phyloP scores from a whole-genome alignment of 2,113 vertebrate species.

The Lota lota region DNA sequence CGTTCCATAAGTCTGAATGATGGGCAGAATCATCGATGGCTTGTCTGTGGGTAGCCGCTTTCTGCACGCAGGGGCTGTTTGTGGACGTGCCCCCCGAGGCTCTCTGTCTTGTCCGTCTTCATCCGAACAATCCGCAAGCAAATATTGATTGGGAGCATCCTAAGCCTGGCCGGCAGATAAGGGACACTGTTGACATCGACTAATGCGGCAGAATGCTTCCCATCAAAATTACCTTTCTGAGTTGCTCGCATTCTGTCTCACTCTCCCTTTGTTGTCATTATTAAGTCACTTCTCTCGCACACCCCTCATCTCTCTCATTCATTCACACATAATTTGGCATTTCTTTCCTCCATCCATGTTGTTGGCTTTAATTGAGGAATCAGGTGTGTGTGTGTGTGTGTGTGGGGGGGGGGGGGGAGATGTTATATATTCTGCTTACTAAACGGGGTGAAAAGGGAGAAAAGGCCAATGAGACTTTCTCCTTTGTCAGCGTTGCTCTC shows the following conservation, averaged over 20 bases:
- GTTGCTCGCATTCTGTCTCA: background rate
- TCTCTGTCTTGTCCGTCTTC: conserved; percentile 47
- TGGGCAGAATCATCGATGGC: too few species aligned
- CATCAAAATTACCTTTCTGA: background rate
- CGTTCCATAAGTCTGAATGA: background rate
- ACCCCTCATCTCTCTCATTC: too few species aligned
- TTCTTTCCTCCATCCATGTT: too few species aligned
- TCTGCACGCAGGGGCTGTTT: too few species aligned
- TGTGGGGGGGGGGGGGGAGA: background rate
- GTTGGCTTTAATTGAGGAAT: too few species aligned
- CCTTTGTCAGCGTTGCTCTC: conserved; percentile 33
- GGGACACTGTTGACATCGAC: conserved; percentile 10
- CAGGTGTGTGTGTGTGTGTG: background rate
- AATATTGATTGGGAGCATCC: conserved; percentile 54
- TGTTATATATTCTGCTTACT: conserved; percentile 16
- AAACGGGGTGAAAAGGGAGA: conserved; percentile 27
- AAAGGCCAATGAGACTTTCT: conserved; percentile 15
- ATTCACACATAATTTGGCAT: too few species aligned
- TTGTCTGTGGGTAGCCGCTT: conserved; percentile 16
- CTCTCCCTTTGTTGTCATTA: conserved; percentile 10
- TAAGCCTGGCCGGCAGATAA: conserved; percentile 45
- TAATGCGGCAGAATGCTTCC: background rate
- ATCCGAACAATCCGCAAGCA: conserved; percentile 39
- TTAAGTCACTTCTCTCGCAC: background rate
- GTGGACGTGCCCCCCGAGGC: conserved; percentile 9